Evolutionary conservation across 2,113 vertebrate genomes (phyloP), one percentile per base, ranked within the genome.

Genomic region (Hiodon tergisus): DNA sequence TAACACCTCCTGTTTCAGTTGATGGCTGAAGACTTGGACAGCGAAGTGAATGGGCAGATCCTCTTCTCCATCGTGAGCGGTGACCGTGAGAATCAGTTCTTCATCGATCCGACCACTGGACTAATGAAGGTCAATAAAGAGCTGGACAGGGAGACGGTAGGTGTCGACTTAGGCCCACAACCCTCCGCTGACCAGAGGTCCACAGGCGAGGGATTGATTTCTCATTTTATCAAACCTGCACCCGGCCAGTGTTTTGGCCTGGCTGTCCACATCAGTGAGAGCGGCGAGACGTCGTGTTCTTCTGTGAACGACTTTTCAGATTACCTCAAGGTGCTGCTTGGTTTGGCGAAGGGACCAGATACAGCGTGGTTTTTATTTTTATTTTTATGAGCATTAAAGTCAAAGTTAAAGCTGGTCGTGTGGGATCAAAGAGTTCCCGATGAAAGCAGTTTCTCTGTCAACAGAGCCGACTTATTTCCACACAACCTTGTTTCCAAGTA

Each of bases 81-180:
- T 4, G 96, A 99, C 86, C 87, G 78, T 73, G 92, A 95, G 81
- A 94, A 90, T 74, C 93, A 97, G 84, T 99, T 99, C 90, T 89
- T 92, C 1, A 90, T 99, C 57, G 95, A 98, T 87, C 94, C 94
- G 65, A 79, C 90, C 77, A 82, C 89, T 70, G 97, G 96, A 58
- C 90, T 96, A 3, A 90, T 99, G 85, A 96, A 94, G 71, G 94
- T 98, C 83, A 96, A 97, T 85, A 96, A 97, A 85, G 95, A 91
- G 75, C 91, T 98, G 87, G 97, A 99, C 84, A 88, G 95, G 79
- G 97, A 99, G 89, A 91, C 85, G 86, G 97, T 99, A 86, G 93
- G 69, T 71, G 55, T 17, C 31, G 55, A 59, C 31, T 31, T 31
- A 31, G 31, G 67, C 52, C 55, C 50, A 50, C 69, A 60, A 10